These are phyloP conservation scores for Lasius platythorax DNA, from an alignment of 2,888 invertebrate genomes.

Conservation along the genomic window DNA sequence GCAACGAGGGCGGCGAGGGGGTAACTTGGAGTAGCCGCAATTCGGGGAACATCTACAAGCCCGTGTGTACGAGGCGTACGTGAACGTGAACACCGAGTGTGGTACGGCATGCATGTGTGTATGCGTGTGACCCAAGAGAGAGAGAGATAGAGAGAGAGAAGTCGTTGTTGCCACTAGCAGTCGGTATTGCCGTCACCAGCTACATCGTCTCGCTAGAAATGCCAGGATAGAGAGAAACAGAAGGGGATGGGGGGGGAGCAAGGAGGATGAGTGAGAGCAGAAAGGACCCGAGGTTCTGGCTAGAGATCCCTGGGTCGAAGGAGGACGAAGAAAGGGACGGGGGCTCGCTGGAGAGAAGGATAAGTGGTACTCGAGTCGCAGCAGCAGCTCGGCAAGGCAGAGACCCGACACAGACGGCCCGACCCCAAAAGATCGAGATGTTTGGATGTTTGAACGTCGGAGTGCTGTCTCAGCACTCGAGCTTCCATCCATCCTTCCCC, in stretches of 20 bases:
- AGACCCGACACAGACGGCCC: slow-evolving; percentile 80
- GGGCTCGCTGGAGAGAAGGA: slow-evolving; percentile 71
- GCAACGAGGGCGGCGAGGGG: slow-evolving; percentile 65
- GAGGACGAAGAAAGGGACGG: slow-evolving; percentile 73
- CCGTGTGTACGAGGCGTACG: slow-evolving; percentile 52
- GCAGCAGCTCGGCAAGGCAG: slow-evolving; percentile 56
- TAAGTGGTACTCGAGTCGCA: slow-evolving; percentile 83
- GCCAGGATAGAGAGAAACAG: slow-evolving; percentile 35
- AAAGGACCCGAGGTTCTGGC: slow-evolving; percentile 64
- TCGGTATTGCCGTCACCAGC: slow-evolving; percentile 69
- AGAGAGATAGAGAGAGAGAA: slow-evolving; percentile 19
- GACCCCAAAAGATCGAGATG: slow-evolving; percentile 83
- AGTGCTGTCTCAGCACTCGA: slow-evolving; percentile 85
- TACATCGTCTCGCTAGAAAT: slow-evolving; percentile 65
- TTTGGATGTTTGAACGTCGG: slow-evolving; percentile 85
- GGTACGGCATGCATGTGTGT: slow-evolving; percentile 44
- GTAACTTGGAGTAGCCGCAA: slow-evolving; percentile 75
- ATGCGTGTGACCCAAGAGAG: slow-evolving; percentile 26
- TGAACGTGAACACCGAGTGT: slow-evolving; percentile 26
- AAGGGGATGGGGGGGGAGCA: slow-evolving; percentile 32
- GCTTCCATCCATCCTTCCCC: slow-evolving; percentile 64
- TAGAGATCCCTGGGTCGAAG: slow-evolving; percentile 56
- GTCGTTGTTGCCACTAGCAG: slow-evolving; percentile 69
- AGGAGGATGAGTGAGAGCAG: slow-evolving; percentile 50
- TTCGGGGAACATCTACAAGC: slow-evolving; percentile 62